A percentile compares a stretch with the other conserved stretches of the same genome.
Evolutionary conservation across 2,797 vertebrate species (phyloP).

Genomic region (Limnodromus scolopaceus): DNA sequence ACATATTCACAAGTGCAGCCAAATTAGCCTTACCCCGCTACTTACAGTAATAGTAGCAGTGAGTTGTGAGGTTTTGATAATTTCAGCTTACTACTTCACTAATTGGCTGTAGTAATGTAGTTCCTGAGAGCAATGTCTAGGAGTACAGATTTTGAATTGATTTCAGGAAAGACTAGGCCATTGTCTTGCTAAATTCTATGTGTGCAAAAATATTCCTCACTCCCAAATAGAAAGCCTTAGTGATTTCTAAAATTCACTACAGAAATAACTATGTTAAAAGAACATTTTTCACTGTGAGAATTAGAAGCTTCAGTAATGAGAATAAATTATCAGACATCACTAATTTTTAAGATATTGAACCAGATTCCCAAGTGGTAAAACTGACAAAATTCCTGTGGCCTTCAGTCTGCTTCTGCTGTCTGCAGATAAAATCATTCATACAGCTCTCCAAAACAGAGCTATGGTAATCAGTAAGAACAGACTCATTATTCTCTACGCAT

Average conservation of each 20-base stretch:
- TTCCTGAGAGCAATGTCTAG: not conserved
- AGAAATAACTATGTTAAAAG: not conserved
- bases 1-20: not conserved
- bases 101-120: not conserved
- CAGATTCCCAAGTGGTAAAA: not conserved
- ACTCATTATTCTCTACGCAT: not conserved
- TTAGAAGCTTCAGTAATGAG: not conserved
- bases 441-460: not conserved
- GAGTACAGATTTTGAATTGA: not conserved
- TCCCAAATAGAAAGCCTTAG: not conserved
- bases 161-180: not conserved
- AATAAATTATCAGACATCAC: not conserved
- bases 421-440: not conserved
- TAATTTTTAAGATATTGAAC: not conserved
- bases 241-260: not conserved
- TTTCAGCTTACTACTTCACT: not conserved
- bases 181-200: not conserved
- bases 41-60: not conserved
- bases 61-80: not conserved
- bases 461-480: not conserved
- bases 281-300: constrained; percentile 13
- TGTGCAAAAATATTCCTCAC: not conserved
- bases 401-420: not conserved
- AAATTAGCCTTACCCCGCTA: not conserved
- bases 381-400: not conserved